Evolutionary conservation across 2,113 vertebrate species (phyloP), one percentile per base, ranked within the genome.

Genomic region (Lampris incognitus): DNA sequence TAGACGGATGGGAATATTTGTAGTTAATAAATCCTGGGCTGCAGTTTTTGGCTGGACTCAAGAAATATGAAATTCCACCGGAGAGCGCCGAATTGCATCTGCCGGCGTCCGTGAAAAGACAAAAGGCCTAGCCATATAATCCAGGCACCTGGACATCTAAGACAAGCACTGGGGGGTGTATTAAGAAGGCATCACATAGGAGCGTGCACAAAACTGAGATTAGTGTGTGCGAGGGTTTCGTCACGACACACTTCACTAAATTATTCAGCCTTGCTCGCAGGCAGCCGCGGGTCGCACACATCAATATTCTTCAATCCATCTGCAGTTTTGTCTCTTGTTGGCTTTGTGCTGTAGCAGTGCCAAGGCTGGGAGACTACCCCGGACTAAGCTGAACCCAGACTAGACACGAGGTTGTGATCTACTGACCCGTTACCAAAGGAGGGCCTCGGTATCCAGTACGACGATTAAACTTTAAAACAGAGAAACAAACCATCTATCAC

Each of bases 261-360:
- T 95, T 93, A 95, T 95, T 94, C 92, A 94, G 92, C 90, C 86
- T 89, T 82, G 90, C 93, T 93, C 44, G 91, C 93, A 94, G 94
- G 91, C 93, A 93, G 92, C 92, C 87, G 88, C 87, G 87, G 90
- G 93, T 93, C 90, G 86, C 87, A 76, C 88, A 88, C 93, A 94
- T 94, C 91, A 93, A 95, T 94, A 94, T 94, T 91, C 91, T 92
- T 91, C 91, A 92, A 92, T 93, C 92, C 90, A 92, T 93, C 93
- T 93, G 91, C 92, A 94, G 90, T 92, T 93, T 93, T 91, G 92
- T 92, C 92, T 92, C 91, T 90, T 69, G 86, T 91, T 91, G 90
- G 85, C 91, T 90, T 90, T 91, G 83, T 91, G 87, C 87, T 82
- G 84, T 85, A 89, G 88, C 88, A 86, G 88, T 85, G 84, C 88